Evolutionary conservation across 1,140 invertebrate genomes (phyloP).

Genomic region (Rhopalosiphum maidis): DNA sequence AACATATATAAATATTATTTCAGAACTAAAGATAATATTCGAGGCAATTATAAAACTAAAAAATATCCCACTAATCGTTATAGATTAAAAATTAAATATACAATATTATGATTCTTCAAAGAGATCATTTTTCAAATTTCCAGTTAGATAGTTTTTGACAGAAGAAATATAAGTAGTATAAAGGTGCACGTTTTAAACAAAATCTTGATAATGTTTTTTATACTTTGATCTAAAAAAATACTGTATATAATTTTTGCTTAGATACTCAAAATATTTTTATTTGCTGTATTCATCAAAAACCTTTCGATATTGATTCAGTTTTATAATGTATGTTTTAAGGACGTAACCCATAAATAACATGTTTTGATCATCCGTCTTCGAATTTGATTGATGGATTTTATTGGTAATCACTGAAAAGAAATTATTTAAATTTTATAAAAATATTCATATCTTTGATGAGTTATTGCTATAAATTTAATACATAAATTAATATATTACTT

Average conservation of each 20-base stretch:
- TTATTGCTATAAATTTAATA: not conserved
- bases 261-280: not conserved
- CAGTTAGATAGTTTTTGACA: not conserved
- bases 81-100: not conserved
- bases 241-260: not conserved
- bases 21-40: not conserved
- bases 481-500: not conserved
- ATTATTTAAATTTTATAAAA: conserved; percentile 11
- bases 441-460: not conserved
- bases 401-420: not conserved
- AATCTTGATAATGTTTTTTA: not conserved
- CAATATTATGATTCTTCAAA: not conserved
- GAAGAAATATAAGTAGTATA: not conserved
- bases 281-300: not conserved
- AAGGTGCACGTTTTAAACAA: not conserved
- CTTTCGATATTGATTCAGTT: not conserved
- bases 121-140: not conserved
- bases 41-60: not conserved
- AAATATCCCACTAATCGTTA: not conserved
- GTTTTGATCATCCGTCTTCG: conserved; percentile 16
- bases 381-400: conserved; percentile 40
- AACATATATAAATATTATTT: not conserved
- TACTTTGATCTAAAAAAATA: not conserved
- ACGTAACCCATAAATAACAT: conserved; percentile 6
- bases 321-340: not conserved